phyloP scores from a whole-genome alignment of 2,888 invertebrate genomes.

The Cheilosia grossa region DNA sequence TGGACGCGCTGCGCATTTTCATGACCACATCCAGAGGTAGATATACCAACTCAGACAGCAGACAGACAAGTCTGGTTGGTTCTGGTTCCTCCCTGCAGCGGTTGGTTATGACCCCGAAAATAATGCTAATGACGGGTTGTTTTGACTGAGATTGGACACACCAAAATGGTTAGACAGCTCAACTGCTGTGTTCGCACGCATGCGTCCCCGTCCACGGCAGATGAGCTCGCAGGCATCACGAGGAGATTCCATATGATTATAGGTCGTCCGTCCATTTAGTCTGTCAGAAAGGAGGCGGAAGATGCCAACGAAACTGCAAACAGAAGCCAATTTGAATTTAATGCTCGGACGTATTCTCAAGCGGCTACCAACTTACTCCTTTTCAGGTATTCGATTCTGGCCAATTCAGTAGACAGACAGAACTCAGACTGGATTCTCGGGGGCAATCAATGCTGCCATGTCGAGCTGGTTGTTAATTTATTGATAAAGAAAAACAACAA shows the following conservation, averaged over 20 bases:
- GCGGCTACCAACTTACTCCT: slow-evolving; percentile 63
- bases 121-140: slow-evolving; percentile 71
- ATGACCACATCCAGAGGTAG: slow-evolving; percentile 31
- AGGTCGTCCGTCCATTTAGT: slow-evolving; percentile 30
- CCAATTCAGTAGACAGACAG: slow-evolving; percentile 56
- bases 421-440: slow-evolving; percentile 62
- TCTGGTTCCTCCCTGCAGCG: background rate
- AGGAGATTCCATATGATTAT: slow-evolving; percentile 71
- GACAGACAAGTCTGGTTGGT: slow-evolving; percentile 57
- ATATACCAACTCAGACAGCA: slow-evolving; percentile 45
- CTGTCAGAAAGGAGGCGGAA: slow-evolving; percentile 1
- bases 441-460: slow-evolving; percentile 61
- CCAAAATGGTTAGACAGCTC: slow-evolving; percentile 68
- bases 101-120: slow-evolving; percentile 61
- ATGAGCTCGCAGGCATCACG: slow-evolving; percentile 49
- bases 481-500: slow-evolving; percentile 26
- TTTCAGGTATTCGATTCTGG: slow-evolving; percentile 34
- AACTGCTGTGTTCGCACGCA: slow-evolving; percentile 18
- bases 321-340: slow-evolving; percentile 73
- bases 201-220: slow-evolving; percentile 50
- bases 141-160: slow-evolving; percentile 72
- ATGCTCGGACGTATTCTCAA: slow-evolving; percentile 58
- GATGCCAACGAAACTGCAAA: slow-evolving; percentile 30
- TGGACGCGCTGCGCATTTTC: slow-evolving; percentile 21
- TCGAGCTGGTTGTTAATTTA: slow-evolving; percentile 70